Percentiles rank a stretch among this genome's conserved stretches.
Evolutionary conservation across 2,888 invertebrate species (phyloP).

Genomic region (Cryptocheilus praepositus): DNA sequence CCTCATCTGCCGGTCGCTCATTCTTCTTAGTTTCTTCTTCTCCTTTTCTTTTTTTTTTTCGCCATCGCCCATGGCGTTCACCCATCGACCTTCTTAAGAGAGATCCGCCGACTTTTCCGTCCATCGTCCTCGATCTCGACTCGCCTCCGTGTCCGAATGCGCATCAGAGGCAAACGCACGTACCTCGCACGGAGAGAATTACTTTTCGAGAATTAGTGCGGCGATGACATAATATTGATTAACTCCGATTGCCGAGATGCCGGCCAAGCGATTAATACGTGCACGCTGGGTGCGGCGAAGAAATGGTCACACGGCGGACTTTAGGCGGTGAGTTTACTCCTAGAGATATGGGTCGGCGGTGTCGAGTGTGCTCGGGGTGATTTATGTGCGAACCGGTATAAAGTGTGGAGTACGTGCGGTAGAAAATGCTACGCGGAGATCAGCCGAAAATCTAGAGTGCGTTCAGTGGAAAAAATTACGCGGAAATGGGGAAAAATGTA

Average conservation of each 20-base stretch:
- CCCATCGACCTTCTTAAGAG: constrained; percentile 57
- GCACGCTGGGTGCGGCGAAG: no score
- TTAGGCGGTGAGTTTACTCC: no score
- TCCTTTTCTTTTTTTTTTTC: constrained; percentile 13
- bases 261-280: constrained; percentile 19
- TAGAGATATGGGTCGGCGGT: no score
- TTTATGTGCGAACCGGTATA: no score
- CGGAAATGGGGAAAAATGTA: no score
- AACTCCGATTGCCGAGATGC: constrained; percentile 2
- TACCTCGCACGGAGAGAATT: not conserved
- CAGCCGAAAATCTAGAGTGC: no score
- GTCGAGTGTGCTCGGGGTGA: no score
- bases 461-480: no score
- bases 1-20: constrained; percentile 13
- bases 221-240: constrained; percentile 10
- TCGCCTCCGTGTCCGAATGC: constrained; percentile 11
- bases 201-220: not conserved
- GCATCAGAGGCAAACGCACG: not conserved
- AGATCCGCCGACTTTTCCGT: constrained; percentile 55
- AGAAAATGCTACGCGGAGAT: no score
- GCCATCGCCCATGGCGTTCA: constrained; percentile 53
- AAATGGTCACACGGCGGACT: no score
- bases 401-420: no score
- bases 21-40: constrained; percentile 17
- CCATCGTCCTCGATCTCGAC: constrained; percentile 53